Evolutionary conservation across 2,113 vertebrate genomes (phyloP).

Genomic region (Hystrix cristata): DNA sequence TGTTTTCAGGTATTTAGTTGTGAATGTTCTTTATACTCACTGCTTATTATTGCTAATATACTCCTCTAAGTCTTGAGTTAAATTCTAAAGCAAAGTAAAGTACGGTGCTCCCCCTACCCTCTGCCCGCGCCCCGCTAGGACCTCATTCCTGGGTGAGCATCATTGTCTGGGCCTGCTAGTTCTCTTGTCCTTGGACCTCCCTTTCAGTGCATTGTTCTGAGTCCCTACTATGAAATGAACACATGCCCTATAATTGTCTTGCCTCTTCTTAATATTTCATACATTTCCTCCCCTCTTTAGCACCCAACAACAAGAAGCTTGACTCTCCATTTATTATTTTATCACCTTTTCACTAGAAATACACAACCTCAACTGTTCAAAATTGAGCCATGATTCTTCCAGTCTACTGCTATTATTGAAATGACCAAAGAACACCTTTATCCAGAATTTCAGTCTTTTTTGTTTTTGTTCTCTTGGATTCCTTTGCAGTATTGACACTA

Average conservation of each 20-base stretch:
- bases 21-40: neutral
- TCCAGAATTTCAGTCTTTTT: neutral
- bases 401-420: neutral
- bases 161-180: no score
- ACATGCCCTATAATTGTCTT: neutral
- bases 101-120: neutral
- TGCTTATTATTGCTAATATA: neutral
- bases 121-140: neutral
- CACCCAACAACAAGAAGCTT: neutral
- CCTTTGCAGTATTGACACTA: neutral
- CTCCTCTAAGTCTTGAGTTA: neutral
- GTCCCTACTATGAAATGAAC: neutral
- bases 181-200: neutral
- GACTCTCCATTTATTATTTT: neutral
- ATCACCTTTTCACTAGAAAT: neutral
- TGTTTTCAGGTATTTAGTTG: conserved; percentile 41
- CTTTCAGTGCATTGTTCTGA: neutral
- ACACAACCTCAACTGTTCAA: conserved; percentile 16
- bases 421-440: neutral
- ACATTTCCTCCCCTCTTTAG: neutral
- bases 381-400: neutral
- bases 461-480: neutral
- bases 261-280: neutral
- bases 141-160: neutral
- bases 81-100: neutral